Evolutionary conservation across 2,888 invertebrate species (phyloP).

Genomic region (Periphyllus acericola): DNA sequence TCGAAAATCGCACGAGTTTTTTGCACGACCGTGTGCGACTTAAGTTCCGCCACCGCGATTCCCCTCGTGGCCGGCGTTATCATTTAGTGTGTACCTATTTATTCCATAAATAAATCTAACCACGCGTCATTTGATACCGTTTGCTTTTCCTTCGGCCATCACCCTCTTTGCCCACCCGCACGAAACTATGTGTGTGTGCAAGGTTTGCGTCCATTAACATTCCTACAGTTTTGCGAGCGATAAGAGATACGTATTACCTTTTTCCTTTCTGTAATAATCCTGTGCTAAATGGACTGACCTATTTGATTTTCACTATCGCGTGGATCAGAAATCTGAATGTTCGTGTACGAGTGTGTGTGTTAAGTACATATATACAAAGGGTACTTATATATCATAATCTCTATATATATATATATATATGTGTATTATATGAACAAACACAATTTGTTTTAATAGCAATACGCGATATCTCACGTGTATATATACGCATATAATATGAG

Average conservation of each 20-base stretch:
- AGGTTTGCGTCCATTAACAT: conserved; percentile 42
- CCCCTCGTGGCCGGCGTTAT: neutral
- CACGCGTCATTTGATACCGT: neutral
- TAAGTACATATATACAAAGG: neutral
- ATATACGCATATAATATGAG: neutral
- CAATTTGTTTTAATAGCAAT: neutral
- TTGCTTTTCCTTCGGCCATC: neutral
- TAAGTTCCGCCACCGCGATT: neutral
- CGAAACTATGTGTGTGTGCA: neutral
- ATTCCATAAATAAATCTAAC: neutral
- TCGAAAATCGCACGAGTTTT: conserved; percentile 10
- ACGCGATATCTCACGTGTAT: neutral
- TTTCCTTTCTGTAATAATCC: neutral
- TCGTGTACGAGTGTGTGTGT: neutral
- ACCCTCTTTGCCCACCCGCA: neutral
- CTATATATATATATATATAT: neutral
- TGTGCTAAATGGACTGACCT: conserved; percentile 24
- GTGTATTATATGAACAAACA: no score
- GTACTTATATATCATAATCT: neutral
- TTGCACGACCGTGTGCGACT: conserved; percentile 38
- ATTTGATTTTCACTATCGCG: conserved; percentile 48
- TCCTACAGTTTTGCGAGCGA: conserved; percentile 31
- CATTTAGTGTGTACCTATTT: neutral
- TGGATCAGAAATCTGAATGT: neutral
- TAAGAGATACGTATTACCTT: neutral